A percentile compares a stretch with the other conserved stretches of the same genome.
Evolutionary conservation across 2,113 vertebrate species (phyloP).

Genomic region (Acanthochromis polyacanthus): DNA sequence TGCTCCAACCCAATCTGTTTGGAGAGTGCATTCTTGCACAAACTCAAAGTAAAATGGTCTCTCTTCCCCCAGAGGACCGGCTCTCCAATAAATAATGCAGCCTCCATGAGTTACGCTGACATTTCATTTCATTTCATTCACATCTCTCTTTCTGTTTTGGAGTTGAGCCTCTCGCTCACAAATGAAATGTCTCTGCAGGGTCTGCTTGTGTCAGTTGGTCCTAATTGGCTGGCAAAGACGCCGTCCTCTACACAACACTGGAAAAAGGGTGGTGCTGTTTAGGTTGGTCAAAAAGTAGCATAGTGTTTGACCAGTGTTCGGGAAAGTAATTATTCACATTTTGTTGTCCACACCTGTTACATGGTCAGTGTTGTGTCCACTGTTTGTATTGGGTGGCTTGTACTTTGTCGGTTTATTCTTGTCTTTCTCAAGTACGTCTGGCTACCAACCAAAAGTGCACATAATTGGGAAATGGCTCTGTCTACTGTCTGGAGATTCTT

Average conservation of each 20-base stretch:
- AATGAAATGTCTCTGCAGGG: slow-evolving; percentile 4
- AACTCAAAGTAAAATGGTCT: slow-evolving; percentile 39
- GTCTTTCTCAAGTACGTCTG: background rate
- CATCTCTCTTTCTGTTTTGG: slow-evolving; percentile 39
- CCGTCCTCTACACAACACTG: slow-evolving; percentile 6
- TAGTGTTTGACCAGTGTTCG: background rate
- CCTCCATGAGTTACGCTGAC: slow-evolving; percentile 46
- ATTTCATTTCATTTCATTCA: slow-evolving; percentile 54
- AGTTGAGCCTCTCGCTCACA: slow-evolving; percentile 31
- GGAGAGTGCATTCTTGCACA: slow-evolving; percentile 41
- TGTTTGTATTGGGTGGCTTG: too few relatives aligned
- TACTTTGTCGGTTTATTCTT: slow-evolving; percentile 5
- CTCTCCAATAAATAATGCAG: slow-evolving; percentile 72
- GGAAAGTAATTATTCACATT: too few relatives aligned
- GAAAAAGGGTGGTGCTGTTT: background rate
- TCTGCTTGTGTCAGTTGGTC: slow-evolving; percentile 1
- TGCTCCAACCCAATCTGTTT: slow-evolving; percentile 34
- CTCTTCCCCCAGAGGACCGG: slow-evolving; percentile 9
- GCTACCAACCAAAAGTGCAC: background rate
- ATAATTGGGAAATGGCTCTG: background rate
- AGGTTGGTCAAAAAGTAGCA: background rate
- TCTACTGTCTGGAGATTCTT: slow-evolving; percentile 4
- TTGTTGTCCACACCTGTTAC: slow-evolving; percentile 5
- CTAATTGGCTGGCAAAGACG: slow-evolving; percentile 7
- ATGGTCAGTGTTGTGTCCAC: too few relatives aligned